phyloP scores from a whole-genome alignment of 2,797 vertebrate species.

The Micrastur ruficollis region DNA sequence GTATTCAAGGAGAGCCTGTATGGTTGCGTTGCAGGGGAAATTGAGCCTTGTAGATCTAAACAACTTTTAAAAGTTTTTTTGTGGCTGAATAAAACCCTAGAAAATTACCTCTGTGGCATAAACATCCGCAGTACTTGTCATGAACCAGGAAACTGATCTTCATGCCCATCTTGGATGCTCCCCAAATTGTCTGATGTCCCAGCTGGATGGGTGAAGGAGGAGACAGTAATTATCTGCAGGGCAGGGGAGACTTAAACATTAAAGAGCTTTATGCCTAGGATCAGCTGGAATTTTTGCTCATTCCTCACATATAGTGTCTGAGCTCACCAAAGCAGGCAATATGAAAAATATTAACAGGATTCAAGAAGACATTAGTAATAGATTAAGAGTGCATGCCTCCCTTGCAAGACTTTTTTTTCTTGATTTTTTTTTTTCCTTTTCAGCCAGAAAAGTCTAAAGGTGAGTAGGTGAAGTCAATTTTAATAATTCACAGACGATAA shows the following conservation, averaged over 20 bases:
- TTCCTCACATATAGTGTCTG: slow-evolving; percentile 12
- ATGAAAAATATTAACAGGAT: slow-evolving; percentile 58
- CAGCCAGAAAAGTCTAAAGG: neutral
- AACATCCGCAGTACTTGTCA: neutral
- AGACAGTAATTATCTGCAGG: slow-evolving; percentile 47
- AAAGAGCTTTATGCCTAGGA: slow-evolving; percentile 25
- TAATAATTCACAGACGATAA: slow-evolving; percentile 51
- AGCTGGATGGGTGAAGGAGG: slow-evolving; percentile 36
- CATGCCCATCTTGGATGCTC: slow-evolving; percentile 36
- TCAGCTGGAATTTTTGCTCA: slow-evolving; percentile 47
- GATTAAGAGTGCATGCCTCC: slow-evolving; percentile 35
- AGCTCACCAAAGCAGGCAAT: slow-evolving; percentile 43
- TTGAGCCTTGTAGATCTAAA: neutral
- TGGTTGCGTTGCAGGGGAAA: neutral
- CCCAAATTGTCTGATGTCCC: slow-evolving; percentile 52
- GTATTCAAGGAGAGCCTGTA: neutral
- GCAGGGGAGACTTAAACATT: slow-evolving; percentile 36
- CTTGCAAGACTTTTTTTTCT: neutral
- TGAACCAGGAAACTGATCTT: slow-evolving; percentile 33
- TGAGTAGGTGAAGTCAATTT: slow-evolving; percentile 35
- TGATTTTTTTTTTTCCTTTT: neutral
- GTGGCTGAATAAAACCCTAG: neutral
- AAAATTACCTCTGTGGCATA: neutral
- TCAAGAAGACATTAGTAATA: slow-evolving; percentile 34
- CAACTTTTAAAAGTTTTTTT: neutral